phyloP scores from a whole-genome alignment of 2,113 vertebrate species.

The human (Homo sapiens) region GRCh38 chr16:2505501-2506000 shows the following conservation, averaged over 20 bases:
- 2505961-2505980: background rate
- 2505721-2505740: background rate
- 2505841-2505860: rapidly evolving
- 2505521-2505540: background rate
- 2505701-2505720: slow-evolving; percentile 21
- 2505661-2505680: background rate
- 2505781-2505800: background rate
- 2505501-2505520: background rate
- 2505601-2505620: background rate
- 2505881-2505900: background rate
- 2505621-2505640: background rate
- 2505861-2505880: background rate
- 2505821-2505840: background rate
- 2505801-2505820: background rate
- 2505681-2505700: background rate
- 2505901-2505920: background rate
- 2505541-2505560: background rate
- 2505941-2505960: background rate
- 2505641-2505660: slow-evolving; percentile 3
- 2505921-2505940: too few relatives aligned
- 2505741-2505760: background rate
- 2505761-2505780: background rate
- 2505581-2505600: background rate
- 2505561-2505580: background rate
- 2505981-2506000: rapidly evolving